Base-by-base conservation (phyloP, 2,888 invertebrate genomes). In the Apotomis betuletana region DNA sequence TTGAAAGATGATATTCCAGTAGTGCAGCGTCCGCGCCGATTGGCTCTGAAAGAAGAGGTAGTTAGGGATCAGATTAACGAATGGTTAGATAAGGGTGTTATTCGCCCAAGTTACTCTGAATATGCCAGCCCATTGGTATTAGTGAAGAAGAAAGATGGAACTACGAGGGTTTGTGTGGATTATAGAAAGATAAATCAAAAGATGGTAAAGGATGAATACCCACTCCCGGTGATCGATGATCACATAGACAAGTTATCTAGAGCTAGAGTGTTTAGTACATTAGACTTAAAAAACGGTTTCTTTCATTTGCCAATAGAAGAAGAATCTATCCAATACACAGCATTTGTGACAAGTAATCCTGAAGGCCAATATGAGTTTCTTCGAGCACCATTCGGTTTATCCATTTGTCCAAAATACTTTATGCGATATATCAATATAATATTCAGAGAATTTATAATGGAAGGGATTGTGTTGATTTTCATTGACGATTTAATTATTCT, bases 321-420 rank as follows among this genome's bases (percentile, higher is more conserved):
- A n/a, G 73, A 70, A 6, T 74, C 74, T 1, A 38, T 74, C 5
- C 46, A 69, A n/a, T 74, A 73, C 12, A 75, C 75, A 4, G 38
- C 75, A 5, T 75, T 73, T 70, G 74, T 75, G 3, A 75, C 72
- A 4, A 58, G 58, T 41, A 58, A 12, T 2, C 68, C 58, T 9
- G 12, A 61, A 0, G 75, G 74, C 1, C 74, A 74, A 52, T 75
- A 51, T 59, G 74, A 74, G 12, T 64, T 55, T 12, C 44, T 64
- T 0, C 41, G 15, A 4, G 54, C 55, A 13, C 55, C 54, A 0
- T 58, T 58, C 12, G 38, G 58, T 5, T 58, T 58, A n/a, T 58
- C 58, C 4, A 38, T 58, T 5, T 55, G 64, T 64, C 64, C 64
- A 0, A 64, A 64, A 27, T 41, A 54, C 10, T 64, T 54, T 10